Evolutionary conservation across 2,888 invertebrate species (phyloP), one percentile per base, ranked within the genome.

Genomic region (Geophilus truncorum): DNA sequence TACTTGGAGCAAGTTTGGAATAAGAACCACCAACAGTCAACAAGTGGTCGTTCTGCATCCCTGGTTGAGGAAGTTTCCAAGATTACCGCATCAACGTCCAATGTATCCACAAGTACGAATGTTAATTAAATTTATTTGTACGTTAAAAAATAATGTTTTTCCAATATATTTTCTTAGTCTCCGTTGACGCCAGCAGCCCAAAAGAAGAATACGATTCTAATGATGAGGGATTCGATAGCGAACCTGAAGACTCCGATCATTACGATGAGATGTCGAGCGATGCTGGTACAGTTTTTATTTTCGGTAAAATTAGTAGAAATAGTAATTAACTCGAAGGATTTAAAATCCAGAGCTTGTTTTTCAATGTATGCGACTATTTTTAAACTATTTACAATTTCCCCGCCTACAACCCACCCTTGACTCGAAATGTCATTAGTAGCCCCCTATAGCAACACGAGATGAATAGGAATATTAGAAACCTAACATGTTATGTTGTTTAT

Each of bases 221-320:
- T 84, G 95, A 95, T 85, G 95, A 96, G 86, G 94, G 93, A 75
- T 92, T 92, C 82, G 86, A 85, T 78, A 85, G 86, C 78, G 86
- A 86, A 82, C 93, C 94, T 84, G 95, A 95, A 84, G 93, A 93
- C 85, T 82, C 84, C 18, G 93, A 93, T 86, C 92, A 94, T 89
- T 94, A 94, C 87, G 94, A 94, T 85, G 95, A 95, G 86, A 80
- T 81, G 82, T 94, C 93, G 83, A 93, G 93, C 81, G 95, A 95
- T 87, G 93, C 92, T 89, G 91, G 92, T 91, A 87, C 34, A 40
- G 15, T 5, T 2, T 5, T 12, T 40, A 9, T 40, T 5, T 40
- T 40, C n/a, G n/a, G n/a, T n/a, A n/a, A n/a, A n/a, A n/a, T n/a
- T n/a, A n/a, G n/a, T n/a, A n/a, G n/a, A n/a, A n/a, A n/a, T n/a